Percentiles rank a stretch among this genome's conserved stretches.
These are phyloP conservation scores for Thunnus thynnus DNA, from an alignment of 2,113 vertebrate genomes.

Conservation along the genomic window DNA sequence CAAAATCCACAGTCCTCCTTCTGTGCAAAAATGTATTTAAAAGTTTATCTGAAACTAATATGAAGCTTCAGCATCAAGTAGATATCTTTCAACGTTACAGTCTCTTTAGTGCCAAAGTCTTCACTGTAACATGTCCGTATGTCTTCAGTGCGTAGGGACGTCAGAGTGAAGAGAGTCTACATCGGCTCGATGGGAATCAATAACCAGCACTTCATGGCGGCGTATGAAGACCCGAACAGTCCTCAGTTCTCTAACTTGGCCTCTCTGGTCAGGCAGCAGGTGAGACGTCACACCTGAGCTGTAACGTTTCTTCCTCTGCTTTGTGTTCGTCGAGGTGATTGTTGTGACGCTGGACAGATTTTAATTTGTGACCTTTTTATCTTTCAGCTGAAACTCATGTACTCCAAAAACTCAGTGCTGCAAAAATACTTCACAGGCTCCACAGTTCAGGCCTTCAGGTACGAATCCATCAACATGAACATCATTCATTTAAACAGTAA, in stretches of 20 bases:
- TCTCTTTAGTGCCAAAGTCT: too few species aligned
- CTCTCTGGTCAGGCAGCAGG: conserved; percentile 66
- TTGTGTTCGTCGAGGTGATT: too few species aligned
- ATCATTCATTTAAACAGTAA: neutral
- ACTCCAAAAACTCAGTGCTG: conserved; percentile 64
- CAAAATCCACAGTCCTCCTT: too few species aligned
- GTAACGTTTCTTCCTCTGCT: neutral
- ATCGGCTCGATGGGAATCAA: conserved; percentile 78
- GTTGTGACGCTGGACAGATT: neutral
- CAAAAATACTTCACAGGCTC: conserved; percentile 68
- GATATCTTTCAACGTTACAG: too few species aligned
- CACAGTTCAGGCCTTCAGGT: conserved; percentile 85
- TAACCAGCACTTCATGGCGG: conserved; percentile 43
- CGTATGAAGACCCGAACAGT: conserved; percentile 73
- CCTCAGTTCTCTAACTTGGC: conserved; percentile 68
- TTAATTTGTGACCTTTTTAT: conserved; percentile 20
- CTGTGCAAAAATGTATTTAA: too few species aligned
- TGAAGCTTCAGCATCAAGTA: too few species aligned
- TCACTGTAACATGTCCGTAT: neutral
- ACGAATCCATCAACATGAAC: neutral
- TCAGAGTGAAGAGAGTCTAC: conserved; percentile 64
- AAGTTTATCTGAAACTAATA: too few species aligned
- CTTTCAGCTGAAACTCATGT: conserved; percentile 82
- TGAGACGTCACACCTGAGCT: conserved; percentile 14
- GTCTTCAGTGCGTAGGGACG: conserved; percentile 64